Percentiles rank a stretch among this genome's conserved stretches.
Evolutionary conservation across 2,888 invertebrate genomes (phyloP).

Genomic region (Diloba caeruleocephala): DNA sequence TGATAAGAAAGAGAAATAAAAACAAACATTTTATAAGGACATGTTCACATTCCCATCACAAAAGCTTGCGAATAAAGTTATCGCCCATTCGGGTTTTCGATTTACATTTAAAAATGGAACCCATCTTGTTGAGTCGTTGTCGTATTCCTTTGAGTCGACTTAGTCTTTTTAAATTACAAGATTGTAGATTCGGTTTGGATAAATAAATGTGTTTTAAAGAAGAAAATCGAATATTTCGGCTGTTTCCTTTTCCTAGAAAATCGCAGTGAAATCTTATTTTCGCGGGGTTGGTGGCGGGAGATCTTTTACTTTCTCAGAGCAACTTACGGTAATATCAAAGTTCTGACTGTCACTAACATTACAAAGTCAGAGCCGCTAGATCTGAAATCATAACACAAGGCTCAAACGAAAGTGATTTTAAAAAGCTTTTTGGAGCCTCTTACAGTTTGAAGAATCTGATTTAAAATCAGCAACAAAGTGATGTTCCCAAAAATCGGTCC

Average conservation of each 20-base stretch:
- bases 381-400: too few species aligned
- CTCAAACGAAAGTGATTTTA: too few species aligned
- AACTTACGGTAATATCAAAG: too few species aligned
- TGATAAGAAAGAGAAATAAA: conserved; percentile 40
- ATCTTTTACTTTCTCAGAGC: too few species aligned
- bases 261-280: too few species aligned
- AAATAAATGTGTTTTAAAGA: conserved; percentile 2
- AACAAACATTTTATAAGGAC: conserved; percentile 37
- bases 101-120: conserved; percentile 54
- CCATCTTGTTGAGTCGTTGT: conserved; percentile 20
- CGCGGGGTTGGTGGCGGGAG: too few species aligned
- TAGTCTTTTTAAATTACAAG: conserved; percentile 14
- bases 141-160: conserved; percentile 31
- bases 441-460: too few species aligned
- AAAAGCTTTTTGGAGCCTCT: too few species aligned
- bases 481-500: conserved; percentile 1
- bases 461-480: conserved; percentile 4
- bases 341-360: too few species aligned
- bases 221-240: neutral
- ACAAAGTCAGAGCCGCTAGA: too few species aligned
- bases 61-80: conserved; percentile 30
- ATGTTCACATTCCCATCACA: conserved; percentile 31
- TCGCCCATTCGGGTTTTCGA: conserved; percentile 33
- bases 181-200: conserved; percentile 4
- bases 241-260: too few species aligned